Percentiles rank a stretch among this genome's conserved stretches.
Evolutionary conservation across 2,113 vertebrate genomes (phyloP).

Genomic region (Datnioides undecimradiatus): DNA sequence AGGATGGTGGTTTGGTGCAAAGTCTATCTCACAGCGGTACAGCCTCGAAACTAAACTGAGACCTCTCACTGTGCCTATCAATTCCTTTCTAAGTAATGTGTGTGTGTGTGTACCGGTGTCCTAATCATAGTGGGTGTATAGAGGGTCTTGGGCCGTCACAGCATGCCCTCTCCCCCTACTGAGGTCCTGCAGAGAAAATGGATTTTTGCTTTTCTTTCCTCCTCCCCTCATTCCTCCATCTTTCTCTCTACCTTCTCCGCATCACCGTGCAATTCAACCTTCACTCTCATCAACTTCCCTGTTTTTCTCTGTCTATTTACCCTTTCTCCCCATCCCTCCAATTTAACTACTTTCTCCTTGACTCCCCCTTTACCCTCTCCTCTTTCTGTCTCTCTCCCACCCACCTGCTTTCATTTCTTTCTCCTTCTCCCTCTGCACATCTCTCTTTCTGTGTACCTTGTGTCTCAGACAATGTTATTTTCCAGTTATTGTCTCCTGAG

Average conservation of each 20-base stretch:
- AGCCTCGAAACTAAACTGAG: constrained; percentile 57
- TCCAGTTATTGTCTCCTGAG: constrained; percentile 49
- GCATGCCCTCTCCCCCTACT: constrained; percentile 44
- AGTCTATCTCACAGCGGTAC: constrained; percentile 21
- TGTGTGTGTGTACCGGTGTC: constrained; percentile 15
- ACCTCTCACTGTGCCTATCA: constrained; percentile 49
- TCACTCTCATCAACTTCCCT: constrained; percentile 11
- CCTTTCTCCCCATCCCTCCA: constrained; percentile 30
- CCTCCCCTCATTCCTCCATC: constrained; percentile 23
- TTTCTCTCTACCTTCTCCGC: not conserved
- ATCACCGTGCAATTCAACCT: constrained; percentile 4
- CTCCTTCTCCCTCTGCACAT: not conserved
- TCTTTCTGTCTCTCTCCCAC: constrained; percentile 1
- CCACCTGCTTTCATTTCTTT: constrained; percentile 39
- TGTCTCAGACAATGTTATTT: constrained; percentile 51
- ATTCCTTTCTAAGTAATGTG: constrained; percentile 50
- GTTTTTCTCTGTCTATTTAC: constrained; percentile 34
- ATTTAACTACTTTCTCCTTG: constrained; percentile 40
- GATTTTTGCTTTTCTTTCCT: constrained; percentile 60
- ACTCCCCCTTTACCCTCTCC: constrained; percentile 15
- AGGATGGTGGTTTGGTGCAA: constrained; percentile 35
- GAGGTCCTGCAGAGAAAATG: constrained; percentile 69
- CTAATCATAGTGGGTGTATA: constrained; percentile 44
- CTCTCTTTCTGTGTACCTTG: constrained; percentile 7
- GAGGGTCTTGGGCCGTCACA: constrained; percentile 48